Evolutionary conservation across 2,888 invertebrate genomes (phyloP), one percentile per base, ranked within the genome.

Genomic region (Drosophila mimica): DNA sequence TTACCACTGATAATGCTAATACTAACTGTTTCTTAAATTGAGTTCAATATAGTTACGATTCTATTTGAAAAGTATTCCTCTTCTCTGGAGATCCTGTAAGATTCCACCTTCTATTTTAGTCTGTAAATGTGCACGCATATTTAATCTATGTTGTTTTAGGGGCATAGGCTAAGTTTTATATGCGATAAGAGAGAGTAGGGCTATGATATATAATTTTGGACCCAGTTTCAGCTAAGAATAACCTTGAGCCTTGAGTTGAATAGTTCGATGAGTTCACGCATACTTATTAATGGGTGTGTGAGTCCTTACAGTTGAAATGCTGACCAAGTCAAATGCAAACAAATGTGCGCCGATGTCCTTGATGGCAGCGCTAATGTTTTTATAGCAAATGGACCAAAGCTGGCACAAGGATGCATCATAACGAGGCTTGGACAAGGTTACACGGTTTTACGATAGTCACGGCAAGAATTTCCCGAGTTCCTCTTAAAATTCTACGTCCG

Each of bases 351-450:
- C 28, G 58, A 58, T 72, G 78, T 63, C 90, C 85, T 89, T 86
- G 85, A 89, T 89, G 85, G 82, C 57, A n/a, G 64, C 73, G 67
- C 74, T 88, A 88, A 88, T 84, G 82, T 70, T 69, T 84, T 84
- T 84, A 84, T 74, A 76, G 74, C 70, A 54, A 70, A 67, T 64
- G 66, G 48, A 49, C 67, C 51, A 36, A 17, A n/a, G 58, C n/a
- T 33, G 72, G 60, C 43, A 77, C 56, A 60, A 64, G 67, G 63
- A 56, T 71, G 61, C 67, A 62, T 59, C 70, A 65, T 62, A 70
- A 68, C 57, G 76, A 63, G 49, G 25, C 31, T 38, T 34, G 62
- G 70, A 79, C 88, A 89, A 89, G 86, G 86, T 82, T 81, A 68
- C 59, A 56, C 56, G 17, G 51, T 76, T 86, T 89, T 82, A 88